Evolutionary conservation across 2,888 invertebrate species (phyloP).

Genomic region (Acanthosepion pharaonis): DNA sequence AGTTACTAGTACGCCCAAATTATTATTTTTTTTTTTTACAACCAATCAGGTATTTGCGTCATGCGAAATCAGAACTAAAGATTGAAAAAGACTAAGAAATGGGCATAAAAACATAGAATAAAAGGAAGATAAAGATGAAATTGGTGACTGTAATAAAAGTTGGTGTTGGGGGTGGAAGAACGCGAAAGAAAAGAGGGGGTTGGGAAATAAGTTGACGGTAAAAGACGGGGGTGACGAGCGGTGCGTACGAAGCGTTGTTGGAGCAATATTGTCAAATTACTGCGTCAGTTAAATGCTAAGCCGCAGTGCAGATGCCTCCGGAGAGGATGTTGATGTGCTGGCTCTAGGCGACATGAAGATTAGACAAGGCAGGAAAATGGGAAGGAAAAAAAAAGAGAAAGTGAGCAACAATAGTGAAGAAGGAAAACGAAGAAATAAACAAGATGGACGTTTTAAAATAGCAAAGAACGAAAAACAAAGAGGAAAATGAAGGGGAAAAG

Average conservation of each 20-base stretch:
- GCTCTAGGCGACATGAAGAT: not conserved
- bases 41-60: not conserved
- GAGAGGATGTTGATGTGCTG: conserved; percentile 33
- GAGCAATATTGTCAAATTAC: conserved; percentile 8
- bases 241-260: not conserved
- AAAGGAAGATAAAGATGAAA: not conserved
- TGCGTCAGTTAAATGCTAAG: conserved; percentile 22
- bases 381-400: not conserved
- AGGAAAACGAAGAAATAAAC: not conserved
- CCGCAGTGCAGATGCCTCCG: not conserved
- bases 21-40: not conserved
- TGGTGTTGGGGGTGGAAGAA: not conserved
- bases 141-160: not conserved
- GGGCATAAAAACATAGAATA: not conserved
- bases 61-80: not conserved
- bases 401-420: too few relatives aligned
- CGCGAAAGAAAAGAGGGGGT: not conserved
- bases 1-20: not conserved
- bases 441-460: not conserved
- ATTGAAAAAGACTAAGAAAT: not conserved
- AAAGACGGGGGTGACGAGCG: not conserved
- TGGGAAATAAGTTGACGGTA: not conserved
- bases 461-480: not conserved
- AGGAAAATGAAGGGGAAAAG: not conserved
- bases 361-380: not conserved